These are phyloP conservation scores for Parotocinclus haroldoi DNA, from an alignment of 2,797 vertebrate species.

Conservation along the genomic window DNA sequence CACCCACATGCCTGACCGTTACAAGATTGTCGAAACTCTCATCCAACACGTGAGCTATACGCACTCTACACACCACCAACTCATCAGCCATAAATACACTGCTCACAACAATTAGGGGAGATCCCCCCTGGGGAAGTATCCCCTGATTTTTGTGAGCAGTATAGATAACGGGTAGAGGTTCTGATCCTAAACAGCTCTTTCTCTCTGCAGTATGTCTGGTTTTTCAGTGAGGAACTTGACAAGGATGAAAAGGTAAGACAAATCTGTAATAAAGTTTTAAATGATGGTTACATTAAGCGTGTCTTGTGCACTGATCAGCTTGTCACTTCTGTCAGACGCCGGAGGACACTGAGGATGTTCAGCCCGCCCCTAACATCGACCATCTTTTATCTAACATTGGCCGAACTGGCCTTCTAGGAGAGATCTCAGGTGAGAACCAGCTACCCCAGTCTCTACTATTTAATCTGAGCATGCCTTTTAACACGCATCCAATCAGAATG, in stretches of 20 bases:
- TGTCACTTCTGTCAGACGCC: conserved; percentile 75
- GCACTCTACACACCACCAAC: not conserved
- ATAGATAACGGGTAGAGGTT: too few relatives aligned
- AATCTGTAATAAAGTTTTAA: not conserved
- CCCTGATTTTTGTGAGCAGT: too few relatives aligned
- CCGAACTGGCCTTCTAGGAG: conserved; percentile 80
- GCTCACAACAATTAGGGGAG: too few relatives aligned
- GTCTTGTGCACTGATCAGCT: not conserved
- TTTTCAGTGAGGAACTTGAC: conserved; percentile 89
- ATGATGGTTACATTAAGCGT: not conserved
- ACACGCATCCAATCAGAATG: not conserved
- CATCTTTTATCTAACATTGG: conserved; percentile 97
- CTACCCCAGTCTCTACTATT: not conserved
- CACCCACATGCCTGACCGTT: conserved; percentile 98
- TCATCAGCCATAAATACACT: too few relatives aligned
- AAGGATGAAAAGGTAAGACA: conserved; percentile 86
- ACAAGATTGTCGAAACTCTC: conserved; percentile 96
- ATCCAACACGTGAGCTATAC: conserved; percentile 88
- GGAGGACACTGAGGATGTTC: conserved; percentile 87
- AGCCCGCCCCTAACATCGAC: conserved; percentile 93
- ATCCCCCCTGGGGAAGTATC: too few relatives aligned
- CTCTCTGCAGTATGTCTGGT: conserved; percentile 81
- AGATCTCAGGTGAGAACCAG: conserved; percentile 84
- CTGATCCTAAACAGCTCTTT: not conserved
- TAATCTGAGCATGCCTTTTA: too few relatives aligned